Base-by-base conservation (phyloP, 2,113 vertebrate species). In the Zosterops japonicus region DNA sequence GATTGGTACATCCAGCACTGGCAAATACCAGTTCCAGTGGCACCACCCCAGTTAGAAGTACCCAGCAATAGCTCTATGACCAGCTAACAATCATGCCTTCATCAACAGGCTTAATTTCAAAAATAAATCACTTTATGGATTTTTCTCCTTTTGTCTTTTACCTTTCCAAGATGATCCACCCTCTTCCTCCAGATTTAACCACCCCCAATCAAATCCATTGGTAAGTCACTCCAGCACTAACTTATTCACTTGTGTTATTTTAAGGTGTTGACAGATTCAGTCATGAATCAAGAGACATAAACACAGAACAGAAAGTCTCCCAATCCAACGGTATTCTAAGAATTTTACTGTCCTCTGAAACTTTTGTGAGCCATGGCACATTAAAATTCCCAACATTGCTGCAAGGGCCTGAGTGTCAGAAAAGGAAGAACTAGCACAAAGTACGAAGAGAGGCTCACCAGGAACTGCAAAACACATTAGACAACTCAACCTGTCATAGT, bases 1-100 rank as follows among this genome's bases (percentile, higher is more conserved):
- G 35, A 5, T 24, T 3, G 6, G 46, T 2, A 18, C 25, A 3
- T 11, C 9, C 53, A 35, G 27, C 1, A 0, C 8, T 33, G 27
- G 20, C 47, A 61, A 33, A 44, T 5, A 17, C 20, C 69, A 33
- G 1, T 28, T 16, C 77, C 35, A 59, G 1, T 1, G 19, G 71
- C 52, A 50, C 7, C 55, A 31, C 9, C 6, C 13, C 29, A 18
- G 42, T 6, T 23, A 41, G 33, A 74, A 44, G 15, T 2, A 3
- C 50, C 11, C 57, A 22, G 55, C 63, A 72, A 5, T 1, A 53
- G 33, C 18, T 28, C 5, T 16, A 50, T 27, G 27, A 17, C 22
- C 3, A 24, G 41, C 14, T 31, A 27, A 41, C 47, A 41, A 10
- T 33, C 19, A 14, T 17, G 25, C 8, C 63, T 63, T 68, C 41